These are phyloP conservation scores for Macaria notata DNA, from an alignment of 2,888 invertebrate species.

Conservation along the genomic window DNA sequence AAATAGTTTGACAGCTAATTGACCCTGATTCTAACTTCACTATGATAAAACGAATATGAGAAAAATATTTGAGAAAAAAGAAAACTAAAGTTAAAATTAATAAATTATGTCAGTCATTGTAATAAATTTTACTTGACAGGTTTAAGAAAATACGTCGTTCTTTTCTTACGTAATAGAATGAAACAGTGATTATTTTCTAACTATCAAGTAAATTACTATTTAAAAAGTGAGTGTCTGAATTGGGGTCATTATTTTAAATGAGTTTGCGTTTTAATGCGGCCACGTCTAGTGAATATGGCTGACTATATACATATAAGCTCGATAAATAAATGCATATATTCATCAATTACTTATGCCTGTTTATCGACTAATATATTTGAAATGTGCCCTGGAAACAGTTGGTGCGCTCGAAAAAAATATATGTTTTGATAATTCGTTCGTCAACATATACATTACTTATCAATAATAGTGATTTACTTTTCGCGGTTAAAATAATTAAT, in stretches of 20 bases:
- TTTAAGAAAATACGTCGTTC: no score
- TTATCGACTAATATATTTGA: conserved; percentile 5
- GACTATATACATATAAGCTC: conserved; percentile 1
- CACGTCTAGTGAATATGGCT: background rate
- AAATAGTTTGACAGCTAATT: conserved; percentile 29
- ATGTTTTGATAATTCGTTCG: conserved; percentile 1
- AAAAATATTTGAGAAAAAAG: no score
- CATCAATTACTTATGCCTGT: background rate
- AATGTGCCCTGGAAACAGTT: conserved; percentile 13
- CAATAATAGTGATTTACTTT: conserved; percentile 9
- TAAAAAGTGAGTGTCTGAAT: background rate
- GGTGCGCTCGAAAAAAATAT: conserved; percentile 9
- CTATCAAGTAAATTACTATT: background rate
- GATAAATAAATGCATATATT: conserved; percentile 1
- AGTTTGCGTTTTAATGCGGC: background rate
- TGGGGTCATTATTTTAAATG: background rate
- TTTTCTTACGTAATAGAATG: no score
- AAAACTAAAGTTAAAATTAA: no score
- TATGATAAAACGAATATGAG: no score
- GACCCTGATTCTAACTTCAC: background rate
- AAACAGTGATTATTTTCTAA: no score
- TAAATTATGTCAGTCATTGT: no score
- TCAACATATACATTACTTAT: conserved; percentile 18
- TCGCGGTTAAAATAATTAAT: conserved; percentile 21
- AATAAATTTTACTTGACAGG: no score